Base-by-base conservation (phyloP, 2,888 invertebrate genomes). In the Cremastobaeus sp. region DNA sequence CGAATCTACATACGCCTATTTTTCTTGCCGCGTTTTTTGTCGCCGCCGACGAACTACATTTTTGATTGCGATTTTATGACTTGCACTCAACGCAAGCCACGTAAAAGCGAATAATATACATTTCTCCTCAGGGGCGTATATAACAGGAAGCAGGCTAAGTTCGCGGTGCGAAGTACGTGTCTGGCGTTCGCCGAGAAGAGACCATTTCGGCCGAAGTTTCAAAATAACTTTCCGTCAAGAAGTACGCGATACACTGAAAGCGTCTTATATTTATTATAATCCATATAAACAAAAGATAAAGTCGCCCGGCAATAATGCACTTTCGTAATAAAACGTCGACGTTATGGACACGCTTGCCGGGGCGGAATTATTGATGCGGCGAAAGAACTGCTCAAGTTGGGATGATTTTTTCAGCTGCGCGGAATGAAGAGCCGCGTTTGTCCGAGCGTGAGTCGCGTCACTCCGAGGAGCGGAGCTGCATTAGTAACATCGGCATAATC, bases 61-160 rank as follows among this genome's bases (percentile, higher is more conserved):
- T 74, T 74, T 74, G 68, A 74, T 74, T 68, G 74, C 74, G 28
- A 68, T 68, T 74, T 74, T 68, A 74, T 57, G 52, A 64, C 68
- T 21, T 35, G 62, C 64, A 59, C 68, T 69, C 64, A 57, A 68
- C 64, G 59, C 64, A 39, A 43, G 68, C 54, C 45, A 57, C 68
- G 74, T 74, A 74, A 68, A 57, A 64, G 68, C 64, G 68, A 74
- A 64, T 68, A 69, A 64, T 68, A 57, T 59, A 69, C 55, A 59
- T 74, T 64, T 73, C 73, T 60, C 66, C 66, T 66, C 66, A 66
- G 62, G 60, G 66, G 66, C 66, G 66, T 73, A 55, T 50, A 66
- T 73, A 62, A 68, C 57, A 39, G 60, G 60, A 73, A 60, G 66
- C 54, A 54, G 50, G 52, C 54, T 28, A 32, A 64, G 64, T 71